These are phyloP conservation scores for Odontocolon sp. DNA, from an alignment of 2,888 invertebrate species.

Conservation along the genomic window DNA sequence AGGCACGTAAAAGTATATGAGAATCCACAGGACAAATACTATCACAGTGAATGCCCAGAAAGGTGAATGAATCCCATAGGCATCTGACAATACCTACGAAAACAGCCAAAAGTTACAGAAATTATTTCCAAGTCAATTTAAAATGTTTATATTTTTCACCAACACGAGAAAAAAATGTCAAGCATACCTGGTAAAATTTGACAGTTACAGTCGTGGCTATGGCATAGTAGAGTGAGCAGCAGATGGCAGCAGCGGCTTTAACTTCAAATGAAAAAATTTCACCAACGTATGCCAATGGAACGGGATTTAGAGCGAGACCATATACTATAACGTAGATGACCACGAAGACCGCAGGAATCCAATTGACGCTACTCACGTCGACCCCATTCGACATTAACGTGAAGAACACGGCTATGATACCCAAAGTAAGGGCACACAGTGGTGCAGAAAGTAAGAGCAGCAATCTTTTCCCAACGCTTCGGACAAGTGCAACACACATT, in stretches of 20 bases:
- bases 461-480: slow-evolving; percentile 72
- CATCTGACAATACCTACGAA: slow-evolving; percentile 70
- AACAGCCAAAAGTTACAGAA: neutral
- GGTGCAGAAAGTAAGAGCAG: slow-evolving; percentile 73
- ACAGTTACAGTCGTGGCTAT: slow-evolving; percentile 71
- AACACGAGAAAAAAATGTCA: too few relatives aligned
- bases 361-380: slow-evolving; percentile 70
- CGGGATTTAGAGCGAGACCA: slow-evolving; percentile 77
- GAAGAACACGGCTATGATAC: slow-evolving; percentile 73
- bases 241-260: slow-evolving; percentile 76
- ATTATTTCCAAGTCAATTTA: too few relatives aligned
- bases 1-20: slow-evolving; percentile 76
- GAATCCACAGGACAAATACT: slow-evolving; percentile 73
- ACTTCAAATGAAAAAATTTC: slow-evolving; percentile 78
- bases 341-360: slow-evolving; percentile 76
- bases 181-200: slow-evolving; percentile 76
- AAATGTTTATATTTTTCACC: too few relatives aligned
- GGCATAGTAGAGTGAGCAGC: slow-evolving; percentile 76
- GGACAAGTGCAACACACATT: slow-evolving; percentile 74
- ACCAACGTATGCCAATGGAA: slow-evolving; percentile 77
- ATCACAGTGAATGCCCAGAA: slow-evolving; percentile 74
- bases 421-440: slow-evolving; percentile 69
- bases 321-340: slow-evolving; percentile 74
- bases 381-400: slow-evolving; percentile 65
- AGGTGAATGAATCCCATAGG: slow-evolving; percentile 73